These are phyloP conservation scores for Calliopum simillimum DNA, from an alignment of 2,888 invertebrate species.

Conservation along the genomic window DNA sequence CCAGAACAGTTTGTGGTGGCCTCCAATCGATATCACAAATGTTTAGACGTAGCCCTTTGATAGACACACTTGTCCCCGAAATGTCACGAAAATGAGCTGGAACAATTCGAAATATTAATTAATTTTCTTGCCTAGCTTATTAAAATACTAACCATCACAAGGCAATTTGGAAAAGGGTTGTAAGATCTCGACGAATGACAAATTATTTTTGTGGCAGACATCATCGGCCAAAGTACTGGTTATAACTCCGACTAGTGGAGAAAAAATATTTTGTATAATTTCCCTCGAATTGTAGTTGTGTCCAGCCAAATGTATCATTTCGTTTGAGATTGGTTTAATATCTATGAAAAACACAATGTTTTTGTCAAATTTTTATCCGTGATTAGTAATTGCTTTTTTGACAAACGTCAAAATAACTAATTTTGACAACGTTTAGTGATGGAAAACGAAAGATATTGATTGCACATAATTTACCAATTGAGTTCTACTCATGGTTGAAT, in stretches of 20 bases:
- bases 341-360: too few species aligned
- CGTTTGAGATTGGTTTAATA: conserved; percentile 49
- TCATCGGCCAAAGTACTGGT: conserved; percentile 86
- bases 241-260: conserved; percentile 88
- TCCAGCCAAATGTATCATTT: conserved; percentile 69
- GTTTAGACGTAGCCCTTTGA: conserved; percentile 82
- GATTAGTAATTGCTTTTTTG: too few species aligned
- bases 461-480: too few species aligned
- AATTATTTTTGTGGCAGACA: conserved; percentile 89
- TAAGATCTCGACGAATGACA: conserved; percentile 88
- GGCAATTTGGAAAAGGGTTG: conserved; percentile 88
- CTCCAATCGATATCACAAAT: conserved; percentile 85
- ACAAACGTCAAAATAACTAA: too few species aligned
- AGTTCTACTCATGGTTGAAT: too few species aligned
- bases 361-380: too few species aligned
- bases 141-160: conserved; percentile 74
- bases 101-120: conserved; percentile 10
- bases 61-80: conserved; percentile 77
- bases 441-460: too few species aligned
- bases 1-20: conserved; percentile 84
- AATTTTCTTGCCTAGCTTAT: not conserved
- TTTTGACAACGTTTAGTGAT: too few species aligned
- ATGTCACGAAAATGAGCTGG: conserved; percentile 88
- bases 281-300: conserved; percentile 81
- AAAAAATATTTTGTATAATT: conserved; percentile 90